Conservation (phyloP, 2,113 vertebrate species). For the Odocoileus hemionus region DNA sequence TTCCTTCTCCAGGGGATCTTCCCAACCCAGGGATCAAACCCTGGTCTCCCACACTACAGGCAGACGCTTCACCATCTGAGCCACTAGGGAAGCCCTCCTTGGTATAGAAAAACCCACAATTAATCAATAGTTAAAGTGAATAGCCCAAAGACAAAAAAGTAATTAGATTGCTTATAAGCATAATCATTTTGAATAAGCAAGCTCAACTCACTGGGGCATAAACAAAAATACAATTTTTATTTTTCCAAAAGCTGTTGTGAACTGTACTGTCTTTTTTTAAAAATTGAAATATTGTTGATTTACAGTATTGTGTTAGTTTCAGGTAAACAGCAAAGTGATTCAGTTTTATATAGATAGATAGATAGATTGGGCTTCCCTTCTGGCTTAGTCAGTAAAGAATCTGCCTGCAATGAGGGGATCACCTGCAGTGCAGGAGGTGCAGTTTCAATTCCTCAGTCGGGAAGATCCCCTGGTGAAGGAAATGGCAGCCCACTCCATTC, state of each 20-base stretch:
- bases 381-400: neutral
- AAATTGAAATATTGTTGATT: neutral
- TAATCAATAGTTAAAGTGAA: neutral
- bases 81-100: neutral
- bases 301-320: neutral
- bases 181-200: neutral
- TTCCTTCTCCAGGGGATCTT: too few species aligned
- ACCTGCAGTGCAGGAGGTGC: neutral
- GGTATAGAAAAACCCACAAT: neutral
- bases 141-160: neutral
- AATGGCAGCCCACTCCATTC: neutral
- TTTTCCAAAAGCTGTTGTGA: neutral
- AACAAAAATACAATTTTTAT: neutral
- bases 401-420: neutral
- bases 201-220: neutral
- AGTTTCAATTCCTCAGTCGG: rapidly evolving
- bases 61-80: too few species aligned
- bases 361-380: neutral
- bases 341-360: neutral
- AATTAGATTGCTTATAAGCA: neutral
- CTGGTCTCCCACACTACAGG: too few species aligned
- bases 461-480: neutral
- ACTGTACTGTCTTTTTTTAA: neutral
- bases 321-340: neutral
- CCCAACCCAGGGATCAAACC: too few species aligned